A percentile compares a stretch with the other conserved stretches of the same genome.
These are phyloP conservation scores for Clepsis dumicolana DNA, from an alignment of 2,888 invertebrate species.

Conservation along the genomic window DNA sequence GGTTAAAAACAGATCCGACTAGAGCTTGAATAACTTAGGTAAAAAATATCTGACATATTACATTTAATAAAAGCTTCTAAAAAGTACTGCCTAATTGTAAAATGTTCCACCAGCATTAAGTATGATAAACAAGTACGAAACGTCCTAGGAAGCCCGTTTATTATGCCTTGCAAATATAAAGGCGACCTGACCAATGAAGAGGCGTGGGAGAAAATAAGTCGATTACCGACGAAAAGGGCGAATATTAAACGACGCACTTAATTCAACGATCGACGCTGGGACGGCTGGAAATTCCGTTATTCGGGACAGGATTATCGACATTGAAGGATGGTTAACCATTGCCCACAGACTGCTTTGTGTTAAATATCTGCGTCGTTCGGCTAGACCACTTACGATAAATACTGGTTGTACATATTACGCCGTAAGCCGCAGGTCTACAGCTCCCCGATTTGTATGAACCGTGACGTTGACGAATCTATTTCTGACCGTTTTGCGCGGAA, in stretches of 20 bases:
- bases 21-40: too few species aligned
- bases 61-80: too few species aligned
- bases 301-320: constrained; percentile 7
- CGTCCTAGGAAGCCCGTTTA: background rate
- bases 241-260: constrained; percentile 18
- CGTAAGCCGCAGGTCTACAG: background rate
- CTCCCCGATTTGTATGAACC: background rate
- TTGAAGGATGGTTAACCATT: constrained; percentile 4
- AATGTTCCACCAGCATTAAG: background rate
- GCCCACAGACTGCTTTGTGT: background rate
- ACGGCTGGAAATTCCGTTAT: constrained; percentile 6
- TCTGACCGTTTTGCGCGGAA: background rate
- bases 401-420: background rate
- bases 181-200: constrained; percentile 11
- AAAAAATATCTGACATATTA: too few species aligned
- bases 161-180: constrained; percentile 6
- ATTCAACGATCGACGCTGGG: constrained; percentile 9
- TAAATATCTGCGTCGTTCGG: background rate
- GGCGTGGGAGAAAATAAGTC: constrained; percentile 17
- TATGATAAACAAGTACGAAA: background rate
- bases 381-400: background rate
- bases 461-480: background rate
- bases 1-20: too few species aligned
- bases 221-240: constrained; percentile 12
- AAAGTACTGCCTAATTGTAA: background rate